These are phyloP conservation scores for Hippoglossus hippoglossus DNA, from an alignment of 2,797 vertebrate species.

Conservation along the genomic window DNA sequence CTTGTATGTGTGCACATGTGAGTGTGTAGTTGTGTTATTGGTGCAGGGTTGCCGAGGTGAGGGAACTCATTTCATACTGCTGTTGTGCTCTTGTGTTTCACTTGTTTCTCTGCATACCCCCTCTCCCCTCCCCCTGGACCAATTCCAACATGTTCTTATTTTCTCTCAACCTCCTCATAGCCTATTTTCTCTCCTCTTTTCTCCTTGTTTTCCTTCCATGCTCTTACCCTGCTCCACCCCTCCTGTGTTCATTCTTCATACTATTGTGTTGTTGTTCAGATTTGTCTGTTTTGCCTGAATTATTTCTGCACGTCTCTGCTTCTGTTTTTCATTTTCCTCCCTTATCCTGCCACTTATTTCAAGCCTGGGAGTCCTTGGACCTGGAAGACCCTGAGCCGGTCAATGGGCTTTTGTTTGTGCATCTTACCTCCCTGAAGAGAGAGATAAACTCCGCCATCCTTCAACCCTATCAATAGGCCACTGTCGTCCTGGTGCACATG, in stretches of 20 bases:
- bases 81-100: slow-evolving; percentile 1
- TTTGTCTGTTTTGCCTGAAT: not conserved
- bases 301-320: not conserved
- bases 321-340: not conserved
- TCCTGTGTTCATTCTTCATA: not conserved
- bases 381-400: slow-evolving; percentile 21
- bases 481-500: slow-evolving; percentile 9
- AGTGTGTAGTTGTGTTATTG: not conserved
- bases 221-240: not conserved
- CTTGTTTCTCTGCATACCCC: not conserved
- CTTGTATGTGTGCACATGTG: slow-evolving; percentile 1
- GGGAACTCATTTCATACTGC: slow-evolving; percentile 39
- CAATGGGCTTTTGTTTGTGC: slow-evolving; percentile 49
- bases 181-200: too few species aligned
- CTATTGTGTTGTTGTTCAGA: too few species aligned
- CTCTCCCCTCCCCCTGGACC: slow-evolving; percentile 17
- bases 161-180: too few species aligned
- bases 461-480: slow-evolving; percentile 35
- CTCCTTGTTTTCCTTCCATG: not conserved
- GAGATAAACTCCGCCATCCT: slow-evolving; percentile 31
- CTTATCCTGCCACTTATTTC: not conserved
- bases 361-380: slow-evolving; percentile 38
- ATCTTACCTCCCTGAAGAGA: slow-evolving; percentile 32
- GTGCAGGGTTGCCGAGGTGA: slow-evolving; percentile 28
- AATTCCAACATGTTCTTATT: slow-evolving; percentile 40